Percentiles rank a stretch among this genome's conserved stretches.
Conservation (phyloP, 1,140 invertebrate species). For the Samia ricini region DNA sequence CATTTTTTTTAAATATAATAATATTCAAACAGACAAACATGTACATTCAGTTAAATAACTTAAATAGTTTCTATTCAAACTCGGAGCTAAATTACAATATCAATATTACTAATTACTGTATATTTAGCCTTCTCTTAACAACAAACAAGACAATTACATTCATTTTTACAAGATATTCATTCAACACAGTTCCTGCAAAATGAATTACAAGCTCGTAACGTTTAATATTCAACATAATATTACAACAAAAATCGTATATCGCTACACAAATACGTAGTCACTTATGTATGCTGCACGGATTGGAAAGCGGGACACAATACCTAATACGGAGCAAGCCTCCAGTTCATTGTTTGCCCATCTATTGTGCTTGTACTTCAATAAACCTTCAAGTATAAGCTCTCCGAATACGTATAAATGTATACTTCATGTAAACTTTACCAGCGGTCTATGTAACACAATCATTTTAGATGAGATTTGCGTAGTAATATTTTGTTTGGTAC, state of each 20-base stretch:
- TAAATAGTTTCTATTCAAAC: no score
- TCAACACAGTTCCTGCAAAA: no score
- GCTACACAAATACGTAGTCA: neutral
- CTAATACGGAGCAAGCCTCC: slow-evolving; percentile 5
- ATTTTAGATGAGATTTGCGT: slow-evolving; percentile 4
- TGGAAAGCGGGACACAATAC: slow-evolving; percentile 3
- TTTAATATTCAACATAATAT: no score
- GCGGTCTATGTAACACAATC: neutral
- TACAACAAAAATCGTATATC: neutral
- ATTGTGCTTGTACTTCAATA: slow-evolving; percentile 10
- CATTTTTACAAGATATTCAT: no score
- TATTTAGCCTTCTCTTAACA: no score
- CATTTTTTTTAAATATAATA: no score
- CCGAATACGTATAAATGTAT: neutral
- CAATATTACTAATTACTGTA: no score
- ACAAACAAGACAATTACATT: no score
- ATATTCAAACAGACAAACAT: no score
- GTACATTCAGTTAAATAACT: no score
- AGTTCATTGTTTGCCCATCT: slow-evolving; percentile 8
- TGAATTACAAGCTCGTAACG: no score
- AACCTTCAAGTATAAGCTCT: slow-evolving; percentile 9
- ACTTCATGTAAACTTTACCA: neutral
- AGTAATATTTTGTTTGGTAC: neutral
- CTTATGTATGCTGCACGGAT: neutral
- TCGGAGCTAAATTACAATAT: no score